These are phyloP conservation scores for Nemotelus pantherinus DNA, from an alignment of 2,888 invertebrate genomes.

Conservation along the genomic window DNA sequence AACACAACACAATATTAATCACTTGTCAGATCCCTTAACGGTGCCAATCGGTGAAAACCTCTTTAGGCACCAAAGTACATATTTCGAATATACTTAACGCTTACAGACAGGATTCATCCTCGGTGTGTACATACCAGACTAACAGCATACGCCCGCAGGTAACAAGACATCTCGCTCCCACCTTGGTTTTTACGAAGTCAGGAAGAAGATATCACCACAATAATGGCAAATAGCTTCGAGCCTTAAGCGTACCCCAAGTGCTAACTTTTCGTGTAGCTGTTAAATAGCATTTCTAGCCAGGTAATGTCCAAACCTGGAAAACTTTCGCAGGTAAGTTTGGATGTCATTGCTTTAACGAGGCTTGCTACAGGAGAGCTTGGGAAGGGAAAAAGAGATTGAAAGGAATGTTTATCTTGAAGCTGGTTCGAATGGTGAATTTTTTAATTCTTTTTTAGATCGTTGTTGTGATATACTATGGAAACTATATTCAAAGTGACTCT, in stretches of 20 bases:
- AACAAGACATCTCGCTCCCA: not conserved
- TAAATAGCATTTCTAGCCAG: conserved; percentile 38
- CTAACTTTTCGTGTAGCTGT: conserved; percentile 43
- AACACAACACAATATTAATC: conserved; percentile 40
- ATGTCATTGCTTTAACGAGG: conserved; percentile 12
- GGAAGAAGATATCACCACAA: conserved; percentile 26
- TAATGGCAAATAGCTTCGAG: conserved; percentile 20
- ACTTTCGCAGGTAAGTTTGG: not conserved
- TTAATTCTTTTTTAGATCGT: too few species aligned
- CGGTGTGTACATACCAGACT: not conserved
- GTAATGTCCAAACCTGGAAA: conserved; percentile 33
- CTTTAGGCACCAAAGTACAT: conserved; percentile 41
- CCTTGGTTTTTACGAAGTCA: not conserved
- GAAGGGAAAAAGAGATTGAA: not conserved
- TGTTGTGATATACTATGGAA: too few species aligned
- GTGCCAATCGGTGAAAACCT: conserved; percentile 44
- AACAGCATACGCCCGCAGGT: not conserved
- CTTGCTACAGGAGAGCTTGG: not conserved
- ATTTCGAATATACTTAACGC: conserved; percentile 15
- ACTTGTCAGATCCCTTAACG: conserved; percentile 42
- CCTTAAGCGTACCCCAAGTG: conserved; percentile 36
- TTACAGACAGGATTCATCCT: not conserved
- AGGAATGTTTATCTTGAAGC: too few species aligned
- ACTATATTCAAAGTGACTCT: too few species aligned
- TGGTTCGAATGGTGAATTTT: too few species aligned